Base-by-base conservation (phyloP, 2,888 invertebrate species). In the Petrophora chlorosata region DNA sequence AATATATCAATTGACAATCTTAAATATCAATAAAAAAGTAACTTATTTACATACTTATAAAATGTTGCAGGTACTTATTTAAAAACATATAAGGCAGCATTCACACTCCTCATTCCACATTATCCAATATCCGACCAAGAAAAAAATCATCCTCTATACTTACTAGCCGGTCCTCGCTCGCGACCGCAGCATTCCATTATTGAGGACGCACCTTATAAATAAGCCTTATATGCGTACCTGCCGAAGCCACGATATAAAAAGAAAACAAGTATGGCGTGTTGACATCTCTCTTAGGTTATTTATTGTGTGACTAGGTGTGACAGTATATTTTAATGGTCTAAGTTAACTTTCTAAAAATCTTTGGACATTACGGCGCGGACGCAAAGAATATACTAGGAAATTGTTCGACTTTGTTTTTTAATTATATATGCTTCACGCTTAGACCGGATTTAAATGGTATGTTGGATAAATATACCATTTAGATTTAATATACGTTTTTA, bases 111-210 rank as follows among this genome's bases (percentile, higher is more conserved):
- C n/a, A n/a, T n/a, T n/a, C n/a, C n/a, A n/a, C n/a, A n/a, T 12
- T 3, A 16, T 14, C 12, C 3, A 29, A 34, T 19, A 34, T 14
- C 14, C 30, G 17, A 30, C 9, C 3, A 23, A 16, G 29, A 26
- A 46, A 10, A 32, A 32, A 46, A 74, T 63, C 85, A 85, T 49
- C 76, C 82, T 79, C 60, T 87, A 79, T 58, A 62, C 39, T 78
- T 59, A 61, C 39, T 35, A 59, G 46, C 53, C 40, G 47, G 47
- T 67, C 76, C 76, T 73, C 75, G 73, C 74, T 67, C 62, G 69
- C 67, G 70, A 69, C 72, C 79, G 64, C 79, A 76, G 70, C 86
- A 88, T 89, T 88, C 88, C 86, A 81, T 83, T 83, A 83, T 75
- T 71, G 72, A 80, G 67, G 77, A 76, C 48, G 48, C 79, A 79